Conservation (phyloP, 2,797 vertebrate species). For the Pachyuromys duprasi region DNA sequence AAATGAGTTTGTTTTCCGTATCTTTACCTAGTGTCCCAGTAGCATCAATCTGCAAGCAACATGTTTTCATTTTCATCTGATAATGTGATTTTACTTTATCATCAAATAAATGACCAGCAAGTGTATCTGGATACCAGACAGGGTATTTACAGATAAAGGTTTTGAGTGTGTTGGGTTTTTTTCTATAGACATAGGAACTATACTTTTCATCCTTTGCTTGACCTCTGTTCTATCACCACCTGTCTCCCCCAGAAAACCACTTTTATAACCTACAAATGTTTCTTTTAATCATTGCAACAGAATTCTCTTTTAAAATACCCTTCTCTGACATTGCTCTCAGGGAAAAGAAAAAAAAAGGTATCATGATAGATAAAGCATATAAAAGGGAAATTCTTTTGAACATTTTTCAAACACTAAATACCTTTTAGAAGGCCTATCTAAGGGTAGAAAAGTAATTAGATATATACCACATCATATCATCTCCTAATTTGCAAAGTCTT, state of each 20-base stretch:
- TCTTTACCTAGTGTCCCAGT: neutral
- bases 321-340: constrained; percentile 86
- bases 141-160: constrained; percentile 39
- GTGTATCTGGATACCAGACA: constrained; percentile 47
- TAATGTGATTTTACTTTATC: constrained; percentile 34
- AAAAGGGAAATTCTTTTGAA: constrained; percentile 82
- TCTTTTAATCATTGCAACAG: constrained; percentile 83
- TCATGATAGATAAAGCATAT: constrained; percentile 75
- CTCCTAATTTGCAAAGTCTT: constrained; percentile 53
- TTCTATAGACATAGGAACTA: constrained; percentile 28
- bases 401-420: constrained; percentile 82
- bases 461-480: neutral
- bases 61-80: neutral
- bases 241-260: constrained; percentile 70
- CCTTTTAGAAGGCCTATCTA: constrained; percentile 71
- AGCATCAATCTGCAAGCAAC: neutral
- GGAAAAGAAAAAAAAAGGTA: constrained; percentile 81
- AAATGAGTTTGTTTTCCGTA: constrained; percentile 35
- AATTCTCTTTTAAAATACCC: constrained; percentile 84
- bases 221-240: constrained; percentile 53
- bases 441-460: constrained; percentile 74
- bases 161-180: constrained; percentile 52
- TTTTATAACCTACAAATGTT: constrained; percentile 78
- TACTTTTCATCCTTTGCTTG: constrained; percentile 27
- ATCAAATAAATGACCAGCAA: constrained; percentile 55